Percentiles rank a stretch among this genome's conserved stretches.
phyloP scores from a whole-genome alignment of 2,113 vertebrate genomes.

The Cebidichthys violaceus region DNA sequence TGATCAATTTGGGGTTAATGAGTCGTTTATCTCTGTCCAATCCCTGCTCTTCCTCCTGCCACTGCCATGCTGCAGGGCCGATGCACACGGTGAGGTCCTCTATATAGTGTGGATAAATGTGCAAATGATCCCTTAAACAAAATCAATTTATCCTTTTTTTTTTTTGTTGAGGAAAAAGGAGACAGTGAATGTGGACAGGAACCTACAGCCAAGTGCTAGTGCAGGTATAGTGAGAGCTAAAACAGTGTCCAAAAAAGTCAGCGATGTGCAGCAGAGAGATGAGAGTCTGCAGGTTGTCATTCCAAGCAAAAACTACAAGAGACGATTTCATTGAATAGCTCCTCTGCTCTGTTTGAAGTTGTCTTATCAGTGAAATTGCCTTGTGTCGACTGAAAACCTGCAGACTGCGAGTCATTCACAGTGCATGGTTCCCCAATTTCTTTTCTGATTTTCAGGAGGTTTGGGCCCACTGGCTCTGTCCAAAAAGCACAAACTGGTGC shows the following conservation, averaged over 20 bases:
- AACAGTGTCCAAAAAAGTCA: conserved; percentile 20
- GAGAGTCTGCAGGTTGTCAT: conserved; percentile 19
- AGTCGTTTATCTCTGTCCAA: conserved; percentile 80
- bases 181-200: conserved; percentile 24
- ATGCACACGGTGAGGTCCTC: conserved; percentile 43
- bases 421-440: background rate
- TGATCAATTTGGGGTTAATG: conserved; percentile 85
- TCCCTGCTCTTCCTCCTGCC: conserved; percentile 61
- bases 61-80: conserved; percentile 25
- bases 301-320: conserved; percentile 6
- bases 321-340: conserved; percentile 17
- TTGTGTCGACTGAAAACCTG: conserved; percentile 19
- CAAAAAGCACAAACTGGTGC: conserved; percentile 7
- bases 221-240: conserved; percentile 9
- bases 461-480: background rate
- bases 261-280: background rate
- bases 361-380: conserved; percentile 33
- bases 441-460: conserved; percentile 15
- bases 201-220: background rate
- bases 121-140: conserved; percentile 78
- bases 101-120: conserved; percentile 57
- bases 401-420: conserved; percentile 17
- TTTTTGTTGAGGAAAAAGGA: conserved; percentile 30
- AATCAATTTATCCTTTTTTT: conserved; percentile 65
- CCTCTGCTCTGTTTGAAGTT: conserved; percentile 33